Evolutionary conservation across 2,797 vertebrate genomes (phyloP), one percentile per base, ranked within the genome.

Genomic region (Siniperca scherzeri): DNA sequence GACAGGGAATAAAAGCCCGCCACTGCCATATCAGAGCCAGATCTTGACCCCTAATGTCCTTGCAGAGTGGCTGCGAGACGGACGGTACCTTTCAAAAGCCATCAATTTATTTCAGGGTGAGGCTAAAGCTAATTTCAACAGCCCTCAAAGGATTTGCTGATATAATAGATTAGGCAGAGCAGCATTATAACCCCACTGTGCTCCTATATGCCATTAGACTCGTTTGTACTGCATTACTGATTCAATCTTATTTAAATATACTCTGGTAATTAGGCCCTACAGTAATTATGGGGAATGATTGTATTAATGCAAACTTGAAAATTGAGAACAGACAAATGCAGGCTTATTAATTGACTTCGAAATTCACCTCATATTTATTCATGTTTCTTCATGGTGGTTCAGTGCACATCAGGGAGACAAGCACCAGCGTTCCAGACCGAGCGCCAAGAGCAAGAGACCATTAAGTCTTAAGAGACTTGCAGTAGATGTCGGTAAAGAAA

Each of bases 261-360:
- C 84, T 81, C 61, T 61, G 78, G 71, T 87, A 92, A 94, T 94
- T 90, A 92, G 74, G 68, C 67, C 75, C 78, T 71, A 65, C 72
- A 72, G 92, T 93, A 90, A 94, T 94, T 91, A 94, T 50, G 74
- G 80, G 68, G 62, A 83, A 90, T 85, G 70, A 88, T 73, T 92
- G 73, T 75, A 88, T 90, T 86, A 84, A 84, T 80, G 73, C 80
- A 57, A 87, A 87, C 77, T 84, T 85, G 82, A 90, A 88, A 88
- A 91, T 65, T 82, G 82, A 84, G 85, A 86, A 89, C 80, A 90
- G 84, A 94, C 89, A 82, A 93, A 91, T 88, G 85, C 33, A 4
- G 61, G 59, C 59, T 75, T 80, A 86, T 91, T 83, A 86, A 88
- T 71, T 73, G 75, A 84, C 78, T 89, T 82, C 76, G 67, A 85